These are phyloP conservation scores for Spinus pinus DNA, from an alignment of 2,797 vertebrate genomes.

Conservation along the genomic window DNA sequence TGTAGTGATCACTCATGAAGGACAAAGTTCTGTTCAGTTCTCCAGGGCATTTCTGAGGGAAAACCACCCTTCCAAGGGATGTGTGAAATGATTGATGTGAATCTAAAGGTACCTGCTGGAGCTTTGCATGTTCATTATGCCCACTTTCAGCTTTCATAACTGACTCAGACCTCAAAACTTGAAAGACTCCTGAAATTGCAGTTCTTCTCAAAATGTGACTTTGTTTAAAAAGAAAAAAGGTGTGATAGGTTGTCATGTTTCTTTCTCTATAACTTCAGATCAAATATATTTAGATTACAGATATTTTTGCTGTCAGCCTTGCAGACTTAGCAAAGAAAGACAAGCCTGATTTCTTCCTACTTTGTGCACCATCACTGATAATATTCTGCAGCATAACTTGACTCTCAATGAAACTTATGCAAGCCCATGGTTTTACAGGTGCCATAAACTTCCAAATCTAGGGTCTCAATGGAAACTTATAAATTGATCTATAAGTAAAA, in stretches of 20 bases:
- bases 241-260: conserved; percentile 58
- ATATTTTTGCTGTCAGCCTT: conserved; percentile 46
- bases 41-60: background rate
- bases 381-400: background rate
- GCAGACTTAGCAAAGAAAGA: conserved; percentile 37
- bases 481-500: background rate
- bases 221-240: conserved; percentile 42
- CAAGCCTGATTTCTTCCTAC: conserved; percentile 14
- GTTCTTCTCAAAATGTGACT: conserved; percentile 28
- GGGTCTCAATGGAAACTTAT: background rate
- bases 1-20: background rate
- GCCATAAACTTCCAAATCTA: background rate
- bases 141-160: background rate
- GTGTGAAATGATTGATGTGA: background rate
- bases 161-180: conserved; percentile 55
- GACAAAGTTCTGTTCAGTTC: background rate
- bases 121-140: background rate
- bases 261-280: conserved; percentile 45
- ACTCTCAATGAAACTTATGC: background rate
- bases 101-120: background rate
- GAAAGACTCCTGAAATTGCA: conserved; percentile 38
- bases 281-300: conserved; percentile 64
- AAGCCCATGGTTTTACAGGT: background rate
- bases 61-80: background rate
- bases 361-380: background rate